These are phyloP conservation scores for Mystacornis crossleyi DNA, from an alignment of 2,113 vertebrate species.

Conservation along the genomic window DNA sequence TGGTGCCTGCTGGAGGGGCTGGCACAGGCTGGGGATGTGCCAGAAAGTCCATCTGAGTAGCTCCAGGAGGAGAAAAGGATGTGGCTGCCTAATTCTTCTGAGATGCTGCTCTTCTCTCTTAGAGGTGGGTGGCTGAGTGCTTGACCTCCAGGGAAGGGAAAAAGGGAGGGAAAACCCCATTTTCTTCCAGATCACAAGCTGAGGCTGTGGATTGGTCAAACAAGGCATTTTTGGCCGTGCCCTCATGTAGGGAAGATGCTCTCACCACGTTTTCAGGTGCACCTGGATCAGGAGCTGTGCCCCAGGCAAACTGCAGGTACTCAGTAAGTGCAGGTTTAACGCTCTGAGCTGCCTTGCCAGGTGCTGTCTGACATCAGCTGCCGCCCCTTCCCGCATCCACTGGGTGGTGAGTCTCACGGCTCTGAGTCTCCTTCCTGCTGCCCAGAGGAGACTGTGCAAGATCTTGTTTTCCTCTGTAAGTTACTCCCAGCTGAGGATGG, in stretches of 20 bases:
- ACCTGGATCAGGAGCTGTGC: accelerated
- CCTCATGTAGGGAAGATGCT: neutral
- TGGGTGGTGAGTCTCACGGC: neutral
- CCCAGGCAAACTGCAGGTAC: neutral
- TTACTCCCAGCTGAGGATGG: neutral
- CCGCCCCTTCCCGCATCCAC: neutral
- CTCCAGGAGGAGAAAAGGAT: neutral
- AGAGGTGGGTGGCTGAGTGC: neutral
- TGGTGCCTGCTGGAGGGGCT: neutral
- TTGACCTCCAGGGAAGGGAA: neutral
- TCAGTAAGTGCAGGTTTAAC: neutral
- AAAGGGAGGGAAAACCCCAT: neutral
- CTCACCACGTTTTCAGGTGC: accelerated
- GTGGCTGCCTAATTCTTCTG: neutral
- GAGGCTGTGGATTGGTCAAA: neutral
- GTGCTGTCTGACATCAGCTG: neutral
- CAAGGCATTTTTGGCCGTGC: neutral
- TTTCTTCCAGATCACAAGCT: neutral
- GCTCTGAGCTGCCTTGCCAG: neutral
- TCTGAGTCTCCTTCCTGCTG: neutral
- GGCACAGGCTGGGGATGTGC: neutral
- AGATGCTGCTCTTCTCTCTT: neutral
- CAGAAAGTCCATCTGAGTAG: neutral
- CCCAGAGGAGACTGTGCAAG: neutral
- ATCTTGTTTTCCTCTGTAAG: neutral